phyloP scores from a whole-genome alignment of 2,888 invertebrate genomes.

The Anthophora plumipes region DNA sequence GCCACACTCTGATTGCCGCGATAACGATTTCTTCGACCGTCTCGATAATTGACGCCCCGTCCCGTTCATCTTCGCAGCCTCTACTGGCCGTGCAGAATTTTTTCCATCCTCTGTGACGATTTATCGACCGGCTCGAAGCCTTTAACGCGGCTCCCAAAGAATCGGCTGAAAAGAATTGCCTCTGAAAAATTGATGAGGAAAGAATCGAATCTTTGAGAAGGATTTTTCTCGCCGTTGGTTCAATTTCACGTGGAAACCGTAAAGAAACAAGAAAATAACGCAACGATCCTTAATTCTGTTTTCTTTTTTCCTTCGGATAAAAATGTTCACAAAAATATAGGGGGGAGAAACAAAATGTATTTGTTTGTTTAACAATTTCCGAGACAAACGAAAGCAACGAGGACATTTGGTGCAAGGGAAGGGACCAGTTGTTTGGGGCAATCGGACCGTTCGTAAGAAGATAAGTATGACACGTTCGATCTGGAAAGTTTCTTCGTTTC shows the following conservation, averaged over 20 bases:
- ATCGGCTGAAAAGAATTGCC: too few relatives aligned
- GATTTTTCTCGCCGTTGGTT: too few relatives aligned
- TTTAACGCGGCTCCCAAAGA: background rate
- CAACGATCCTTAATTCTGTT: too few relatives aligned
- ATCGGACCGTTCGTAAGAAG: slow-evolving; percentile 53
- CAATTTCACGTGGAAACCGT: too few relatives aligned
- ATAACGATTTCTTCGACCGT: slow-evolving; percentile 78
- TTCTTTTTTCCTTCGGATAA: too few relatives aligned
- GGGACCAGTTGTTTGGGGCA: slow-evolving; percentile 51
- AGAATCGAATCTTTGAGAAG: too few relatives aligned
- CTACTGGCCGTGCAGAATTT: background rate
- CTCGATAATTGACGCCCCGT: slow-evolving; percentile 71
- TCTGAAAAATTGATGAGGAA: too few relatives aligned
- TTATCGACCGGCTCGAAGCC: slow-evolving; percentile 21
- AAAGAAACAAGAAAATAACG: too few relatives aligned
- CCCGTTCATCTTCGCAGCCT: slow-evolving; percentile 41
- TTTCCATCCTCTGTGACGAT: slow-evolving; percentile 16
- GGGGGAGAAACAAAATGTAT: too few relatives aligned
- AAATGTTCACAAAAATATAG: too few relatives aligned
- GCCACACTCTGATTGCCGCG: slow-evolving; percentile 79
- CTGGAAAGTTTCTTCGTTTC: slow-evolving; percentile 66
- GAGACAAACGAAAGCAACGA: too few relatives aligned
- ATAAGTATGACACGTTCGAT: slow-evolving; percentile 62
- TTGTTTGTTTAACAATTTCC: too few relatives aligned
- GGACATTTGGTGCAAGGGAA: background rate